Percentiles rank a stretch among this genome's conserved stretches.
Evolutionary conservation across 2,113 vertebrate species (phyloP).

Genomic region (Camarhynchus parvulus): DNA sequence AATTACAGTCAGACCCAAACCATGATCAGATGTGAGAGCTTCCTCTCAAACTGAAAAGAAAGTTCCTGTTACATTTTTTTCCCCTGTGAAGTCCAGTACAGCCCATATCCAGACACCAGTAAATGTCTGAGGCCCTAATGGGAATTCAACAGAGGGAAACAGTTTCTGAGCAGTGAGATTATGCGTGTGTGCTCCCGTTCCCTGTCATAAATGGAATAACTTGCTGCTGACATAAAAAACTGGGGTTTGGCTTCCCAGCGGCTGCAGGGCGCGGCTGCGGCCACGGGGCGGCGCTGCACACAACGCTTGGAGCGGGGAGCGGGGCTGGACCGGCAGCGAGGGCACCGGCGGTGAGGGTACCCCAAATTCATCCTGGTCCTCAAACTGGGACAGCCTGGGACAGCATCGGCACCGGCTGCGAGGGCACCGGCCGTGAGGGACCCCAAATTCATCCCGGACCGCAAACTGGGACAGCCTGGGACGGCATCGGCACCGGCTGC

Average conservation of each 20-base stretch:
- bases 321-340: not conserved
- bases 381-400: not conserved
- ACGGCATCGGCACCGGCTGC: too few species aligned
- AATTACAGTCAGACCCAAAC: not conserved
- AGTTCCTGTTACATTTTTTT: not conserved
- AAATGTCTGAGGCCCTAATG: not conserved
- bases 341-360: not conserved
- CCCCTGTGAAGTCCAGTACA: not conserved
- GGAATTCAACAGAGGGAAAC: not conserved
- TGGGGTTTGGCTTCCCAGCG: not conserved
- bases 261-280: not conserved
- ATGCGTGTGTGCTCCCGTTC: not conserved
- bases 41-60: not conserved
- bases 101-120: not conserved
- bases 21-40: not conserved
- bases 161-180: not conserved
- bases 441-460: not conserved
- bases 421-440: not conserved
- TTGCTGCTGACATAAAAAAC: not conserved
- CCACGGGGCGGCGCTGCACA: constrained; percentile 34
- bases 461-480: not conserved
- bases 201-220: not conserved
- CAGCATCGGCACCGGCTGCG: too few species aligned
- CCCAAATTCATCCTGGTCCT: not conserved
- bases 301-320: not conserved